These are phyloP conservation scores for Nomada fabriciana DNA, from an alignment of 2,888 invertebrate species.

Conservation along the genomic window DNA sequence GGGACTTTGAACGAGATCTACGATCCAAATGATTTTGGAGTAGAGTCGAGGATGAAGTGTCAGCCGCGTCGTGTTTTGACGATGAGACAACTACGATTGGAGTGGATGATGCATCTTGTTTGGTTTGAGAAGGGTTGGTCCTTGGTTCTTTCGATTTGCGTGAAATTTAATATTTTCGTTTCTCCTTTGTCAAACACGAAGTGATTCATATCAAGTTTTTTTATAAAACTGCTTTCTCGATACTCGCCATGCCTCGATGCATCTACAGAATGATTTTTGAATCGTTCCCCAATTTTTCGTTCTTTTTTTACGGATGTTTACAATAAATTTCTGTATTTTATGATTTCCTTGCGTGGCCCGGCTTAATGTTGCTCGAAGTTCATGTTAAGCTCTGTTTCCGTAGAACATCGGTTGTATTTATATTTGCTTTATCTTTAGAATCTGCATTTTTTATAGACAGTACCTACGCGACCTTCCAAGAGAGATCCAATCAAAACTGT, in stretches of 20 bases:
- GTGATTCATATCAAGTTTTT: no score
- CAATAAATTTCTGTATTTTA: no score
- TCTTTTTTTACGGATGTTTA: no score
- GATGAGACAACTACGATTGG: neutral
- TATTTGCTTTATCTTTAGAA: conserved; percentile 13
- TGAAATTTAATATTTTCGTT: no score
- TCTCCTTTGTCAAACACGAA: neutral
- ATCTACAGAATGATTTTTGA: neutral
- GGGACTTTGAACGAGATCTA: conserved; percentile 26
- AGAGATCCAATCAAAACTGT: conserved; percentile 26
- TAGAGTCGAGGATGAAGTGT: neutral
- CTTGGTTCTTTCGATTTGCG: neutral
- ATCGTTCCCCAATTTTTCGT: neutral
- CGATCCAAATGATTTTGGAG: neutral
- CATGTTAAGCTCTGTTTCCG: neutral
- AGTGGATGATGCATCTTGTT: neutral
- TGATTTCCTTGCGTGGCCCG: no score
- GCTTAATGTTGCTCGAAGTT: no score
- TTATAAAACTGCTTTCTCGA: no score
- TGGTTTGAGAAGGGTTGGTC: neutral
- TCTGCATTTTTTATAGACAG: neutral
- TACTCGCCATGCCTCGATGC: no score
- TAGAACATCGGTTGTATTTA: neutral
- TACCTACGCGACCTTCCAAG: neutral
- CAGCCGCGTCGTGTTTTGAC: neutral